Evolutionary conservation across 2,113 vertebrate species (phyloP).

Genomic region (Ctenodactylus gundi): DNA sequence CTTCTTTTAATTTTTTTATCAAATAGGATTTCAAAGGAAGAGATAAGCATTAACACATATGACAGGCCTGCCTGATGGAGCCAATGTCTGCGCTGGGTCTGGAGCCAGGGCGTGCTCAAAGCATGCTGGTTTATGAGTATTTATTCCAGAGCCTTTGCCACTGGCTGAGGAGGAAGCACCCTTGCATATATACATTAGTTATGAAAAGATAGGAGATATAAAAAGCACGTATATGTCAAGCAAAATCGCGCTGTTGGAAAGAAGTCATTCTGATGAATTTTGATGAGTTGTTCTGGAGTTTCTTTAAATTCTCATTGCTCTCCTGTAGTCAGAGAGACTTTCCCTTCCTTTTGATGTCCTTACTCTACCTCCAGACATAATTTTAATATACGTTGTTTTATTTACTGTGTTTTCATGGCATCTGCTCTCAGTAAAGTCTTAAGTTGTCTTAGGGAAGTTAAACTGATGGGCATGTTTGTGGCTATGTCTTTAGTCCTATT

Average conservation of each 20-base stretch:
- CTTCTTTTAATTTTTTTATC: constrained; percentile 14
- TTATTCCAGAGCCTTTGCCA: too few species aligned
- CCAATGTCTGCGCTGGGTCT: background rate
- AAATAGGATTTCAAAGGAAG: background rate
- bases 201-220: background rate
- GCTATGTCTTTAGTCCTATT: background rate
- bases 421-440: background rate
- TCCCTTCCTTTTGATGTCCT: background rate
- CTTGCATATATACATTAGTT: background rate
- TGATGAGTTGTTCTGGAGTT: background rate
- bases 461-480: background rate
- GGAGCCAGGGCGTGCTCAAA: too few species aligned
- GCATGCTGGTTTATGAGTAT: too few species aligned
- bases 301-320: background rate
- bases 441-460: background rate
- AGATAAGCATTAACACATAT: background rate
- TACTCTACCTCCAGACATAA: background rate
- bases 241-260: background rate
- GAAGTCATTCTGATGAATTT: background rate
- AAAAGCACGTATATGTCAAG: background rate
- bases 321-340: background rate
- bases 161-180: background rate
- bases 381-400: background rate
- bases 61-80: background rate
- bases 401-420: background rate